A percentile compares a stretch with the other conserved stretches of the same genome.
Conservation (phyloP, 2,113 vertebrate genomes). For the Dromas ardeola region DNA sequence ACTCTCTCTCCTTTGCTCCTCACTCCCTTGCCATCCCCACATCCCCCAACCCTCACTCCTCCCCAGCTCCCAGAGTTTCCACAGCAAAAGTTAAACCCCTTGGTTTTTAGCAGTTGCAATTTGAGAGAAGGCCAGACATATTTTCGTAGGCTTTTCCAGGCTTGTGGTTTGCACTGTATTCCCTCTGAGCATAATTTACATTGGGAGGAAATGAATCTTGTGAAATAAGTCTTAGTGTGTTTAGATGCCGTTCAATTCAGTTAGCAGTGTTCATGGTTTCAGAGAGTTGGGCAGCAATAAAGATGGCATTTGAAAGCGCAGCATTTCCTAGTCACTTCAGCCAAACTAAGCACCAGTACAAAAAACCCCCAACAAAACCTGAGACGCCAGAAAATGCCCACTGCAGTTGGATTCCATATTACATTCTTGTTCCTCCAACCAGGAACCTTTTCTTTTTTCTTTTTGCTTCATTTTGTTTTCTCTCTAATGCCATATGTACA, state of each 20-base stretch:
- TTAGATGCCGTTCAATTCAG: slow-evolving; percentile 13
- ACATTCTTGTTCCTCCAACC: background rate
- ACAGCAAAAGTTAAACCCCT: background rate
- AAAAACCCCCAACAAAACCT: background rate
- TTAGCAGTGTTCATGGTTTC: background rate
- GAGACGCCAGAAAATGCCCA: background rate
- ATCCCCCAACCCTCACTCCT: background rate
- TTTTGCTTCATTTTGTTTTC: background rate
- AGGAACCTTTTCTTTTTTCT: slow-evolving; percentile 30
- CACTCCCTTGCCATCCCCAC: background rate
- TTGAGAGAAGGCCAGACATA: slow-evolving; percentile 19
- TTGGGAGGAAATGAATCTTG: slow-evolving; percentile 61
- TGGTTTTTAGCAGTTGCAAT: background rate
- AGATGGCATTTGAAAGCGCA: background rate
- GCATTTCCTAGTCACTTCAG: background rate
- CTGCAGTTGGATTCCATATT: slow-evolving; percentile 29
- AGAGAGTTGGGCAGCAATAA: background rate
- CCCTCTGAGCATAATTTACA: slow-evolving; percentile 58
- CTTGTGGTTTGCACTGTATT: slow-evolving; percentile 39
- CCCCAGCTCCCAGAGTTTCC: background rate
- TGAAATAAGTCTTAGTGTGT: slow-evolving; percentile 22
- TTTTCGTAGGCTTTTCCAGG: slow-evolving; percentile 6
- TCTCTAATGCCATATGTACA: slow-evolving; percentile 68
- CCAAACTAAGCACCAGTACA: slow-evolving; percentile 13
- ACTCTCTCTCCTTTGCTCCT: background rate